These are phyloP conservation scores for Pherbina coryleti DNA, from an alignment of 2,888 invertebrate genomes.

Conservation along the genomic window DNA sequence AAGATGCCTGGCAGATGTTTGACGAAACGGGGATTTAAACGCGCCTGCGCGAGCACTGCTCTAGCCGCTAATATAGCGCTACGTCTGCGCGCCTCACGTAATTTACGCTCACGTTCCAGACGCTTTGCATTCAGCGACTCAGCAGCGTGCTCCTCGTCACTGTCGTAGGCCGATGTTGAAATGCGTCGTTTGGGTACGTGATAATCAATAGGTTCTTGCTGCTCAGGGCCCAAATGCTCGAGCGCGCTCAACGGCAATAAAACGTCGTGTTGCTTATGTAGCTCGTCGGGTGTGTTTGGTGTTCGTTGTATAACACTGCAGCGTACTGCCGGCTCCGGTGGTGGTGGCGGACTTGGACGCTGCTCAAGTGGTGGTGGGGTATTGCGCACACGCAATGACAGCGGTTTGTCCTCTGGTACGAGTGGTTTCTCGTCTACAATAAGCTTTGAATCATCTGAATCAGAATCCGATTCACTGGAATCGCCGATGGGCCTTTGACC, in stretches of 20 bases:
- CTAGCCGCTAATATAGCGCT: slow-evolving; percentile 75
- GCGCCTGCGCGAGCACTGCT: slow-evolving; percentile 61
- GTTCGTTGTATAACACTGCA: slow-evolving; percentile 88
- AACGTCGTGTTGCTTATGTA: slow-evolving; percentile 65
- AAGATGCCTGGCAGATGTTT: slow-evolving; percentile 76
- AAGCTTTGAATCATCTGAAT: slow-evolving; percentile 71
- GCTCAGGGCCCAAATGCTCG: slow-evolving; percentile 75
- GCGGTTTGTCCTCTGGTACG: slow-evolving; percentile 74
- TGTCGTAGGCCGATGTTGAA: slow-evolving; percentile 54
- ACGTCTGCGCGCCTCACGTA: slow-evolving; percentile 78
- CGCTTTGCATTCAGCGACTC: slow-evolving; percentile 56
- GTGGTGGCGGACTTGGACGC: slow-evolving; percentile 73
- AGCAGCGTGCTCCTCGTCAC: slow-evolving; percentile 60
- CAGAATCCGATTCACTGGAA: slow-evolving; percentile 54
- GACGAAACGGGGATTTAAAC: slow-evolving; percentile 63
- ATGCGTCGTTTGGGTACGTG: slow-evolving; percentile 86
- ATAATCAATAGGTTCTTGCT: slow-evolving; percentile 91
- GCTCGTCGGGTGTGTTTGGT: slow-evolving; percentile 70
- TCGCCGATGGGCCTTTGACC: slow-evolving; percentile 60
- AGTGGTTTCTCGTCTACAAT: slow-evolving; percentile 77
- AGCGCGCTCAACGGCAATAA: slow-evolving; percentile 71
- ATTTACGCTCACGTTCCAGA: slow-evolving; percentile 74
- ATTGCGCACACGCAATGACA: slow-evolving; percentile 72
- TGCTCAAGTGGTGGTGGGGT: slow-evolving; percentile 71
- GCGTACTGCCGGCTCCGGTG: slow-evolving; percentile 77